phyloP scores from a whole-genome alignment of 2,888 invertebrate genomes.

The Dryadula phaetusa region DNA sequence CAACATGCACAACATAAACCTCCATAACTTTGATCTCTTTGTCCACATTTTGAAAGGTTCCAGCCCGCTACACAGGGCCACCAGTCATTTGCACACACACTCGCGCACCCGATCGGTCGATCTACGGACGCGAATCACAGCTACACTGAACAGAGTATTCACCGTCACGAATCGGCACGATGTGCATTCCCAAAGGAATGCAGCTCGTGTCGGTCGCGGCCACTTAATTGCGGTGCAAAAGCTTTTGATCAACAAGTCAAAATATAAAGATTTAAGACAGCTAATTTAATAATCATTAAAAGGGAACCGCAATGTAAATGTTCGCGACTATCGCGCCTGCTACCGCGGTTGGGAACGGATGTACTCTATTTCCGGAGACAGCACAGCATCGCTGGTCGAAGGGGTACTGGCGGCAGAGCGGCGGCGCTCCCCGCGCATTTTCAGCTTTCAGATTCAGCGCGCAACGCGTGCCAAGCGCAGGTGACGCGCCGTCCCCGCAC shows the following conservation, averaged over 20 bases:
- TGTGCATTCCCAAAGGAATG: constrained; percentile 67
- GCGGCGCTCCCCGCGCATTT: constrained; percentile 59
- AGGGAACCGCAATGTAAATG: constrained; percentile 72
- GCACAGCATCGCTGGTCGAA: constrained; percentile 85
- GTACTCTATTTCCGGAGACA: constrained; percentile 85
- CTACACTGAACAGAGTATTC: constrained; percentile 66
- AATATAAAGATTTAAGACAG: background rate
- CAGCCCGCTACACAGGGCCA: constrained; percentile 75
- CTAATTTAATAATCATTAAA: constrained; percentile 36
- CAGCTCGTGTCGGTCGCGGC: constrained; percentile 64
- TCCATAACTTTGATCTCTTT: constrained; percentile 79
- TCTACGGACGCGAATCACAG: constrained; percentile 68
- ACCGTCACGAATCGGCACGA: constrained; percentile 58
- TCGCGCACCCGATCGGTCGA: constrained; percentile 80
- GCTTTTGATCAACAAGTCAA: constrained; percentile 13
- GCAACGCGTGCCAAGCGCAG: constrained; percentile 51
- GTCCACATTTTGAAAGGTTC: constrained; percentile 81
- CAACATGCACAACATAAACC: constrained; percentile 80
- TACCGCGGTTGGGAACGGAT: constrained; percentile 61
- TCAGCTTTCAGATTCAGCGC: constrained; percentile 69
- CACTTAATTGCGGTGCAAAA: constrained; percentile 62
- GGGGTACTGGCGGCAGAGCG: constrained; percentile 74
- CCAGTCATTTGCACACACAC: constrained; percentile 83
- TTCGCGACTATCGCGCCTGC: constrained; percentile 57
- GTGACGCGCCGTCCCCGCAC: constrained; percentile 42